Conservation (phyloP, 2,888 invertebrate genomes). For the Seira musarum region DNA sequence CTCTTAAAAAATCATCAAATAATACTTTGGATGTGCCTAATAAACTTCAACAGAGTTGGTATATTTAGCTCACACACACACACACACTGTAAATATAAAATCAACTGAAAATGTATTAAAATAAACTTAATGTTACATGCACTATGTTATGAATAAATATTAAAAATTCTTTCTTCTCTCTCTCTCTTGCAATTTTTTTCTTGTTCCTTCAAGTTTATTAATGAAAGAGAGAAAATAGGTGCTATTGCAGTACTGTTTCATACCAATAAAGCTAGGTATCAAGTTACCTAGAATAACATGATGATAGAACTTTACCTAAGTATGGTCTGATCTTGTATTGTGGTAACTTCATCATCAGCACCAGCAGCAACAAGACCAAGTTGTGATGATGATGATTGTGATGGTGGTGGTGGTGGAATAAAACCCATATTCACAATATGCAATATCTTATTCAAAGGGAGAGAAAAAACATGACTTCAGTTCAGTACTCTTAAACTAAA, state of each 20-base stretch:
- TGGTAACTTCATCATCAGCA: neutral
- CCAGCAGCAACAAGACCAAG: neutral
- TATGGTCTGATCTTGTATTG: conserved; percentile 12
- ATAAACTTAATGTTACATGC: neutral
- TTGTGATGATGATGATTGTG: neutral
- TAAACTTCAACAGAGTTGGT: neutral
- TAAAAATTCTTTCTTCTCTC: conserved; percentile 13
- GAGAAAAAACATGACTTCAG: conserved; percentile 7
- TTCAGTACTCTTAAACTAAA: neutral
- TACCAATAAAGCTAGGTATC: conserved; percentile 33
- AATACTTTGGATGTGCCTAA: neutral
- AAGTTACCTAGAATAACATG: conserved; percentile 40
- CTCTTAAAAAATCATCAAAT: too few relatives aligned
- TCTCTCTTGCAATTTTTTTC: neutral
- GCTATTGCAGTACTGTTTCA: conserved; percentile 5
- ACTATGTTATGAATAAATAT: conserved; percentile 2
- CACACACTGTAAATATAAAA: conserved; percentile 4
- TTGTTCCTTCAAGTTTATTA: neutral
- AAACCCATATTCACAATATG: neutral
- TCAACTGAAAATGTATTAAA: neutral
- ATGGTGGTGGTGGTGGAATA: conserved; percentile 1
- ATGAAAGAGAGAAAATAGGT: conserved; percentile 5
- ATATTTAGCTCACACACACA: neutral
- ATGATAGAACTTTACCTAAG: conserved; percentile 5
- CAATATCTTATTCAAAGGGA: conserved; percentile 32